Evolutionary conservation across 2,113 vertebrate species (phyloP), one percentile per base, ranked within the genome.

Genomic region (Lepisosteus osseus): DNA sequence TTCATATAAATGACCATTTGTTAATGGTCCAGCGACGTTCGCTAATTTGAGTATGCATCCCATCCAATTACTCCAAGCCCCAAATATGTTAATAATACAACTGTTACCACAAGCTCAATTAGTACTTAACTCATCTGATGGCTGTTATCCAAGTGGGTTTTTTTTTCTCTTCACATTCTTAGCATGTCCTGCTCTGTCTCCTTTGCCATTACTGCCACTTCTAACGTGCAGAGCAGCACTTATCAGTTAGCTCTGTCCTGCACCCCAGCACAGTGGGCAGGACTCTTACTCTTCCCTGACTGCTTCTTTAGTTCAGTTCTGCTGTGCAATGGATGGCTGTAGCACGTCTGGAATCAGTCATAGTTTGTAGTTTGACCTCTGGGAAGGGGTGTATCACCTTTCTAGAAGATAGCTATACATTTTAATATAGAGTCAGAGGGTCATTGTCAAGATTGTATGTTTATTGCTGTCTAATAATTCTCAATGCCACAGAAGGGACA

Each of bases 361-460:
- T 73, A 71, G 61, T 74, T 68, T 77, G 74, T 73, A 74, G 65
- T 71, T 61, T 80, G 83, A 83, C 79, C 79, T 76, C 70, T 14
- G 29, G 67, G 51, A 55, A 67, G 72, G 77, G 74, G 17, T 72
- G 74, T 75, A 65, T 69, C 68, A 67, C 7, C 7, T 75, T 72
- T 67, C 66, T 56, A 71, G 69, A 66, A 69, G 72, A 79, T 64
- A 73, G 71, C 80, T 74, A 65, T 81, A 82, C 80, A 84, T 85
- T 5, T 72, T 73, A 77, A 72, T 61, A 69, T 8, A 8, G 69
- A 74, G 81, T 82, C 74, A 76, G 59, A 74, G 56, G 83, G 78
- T 86, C 81, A 82, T 71, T 78, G 80, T 86, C 81, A 85, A 81
- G 80, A 79, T 63, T 75, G 76, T 80, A 72, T 78, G 81, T 80